phyloP scores from a whole-genome alignment of 2,113 vertebrate species.

The Oryctolagus cuniculus region mOryCun1.1 NC_091453.1:81198501-81199000 shows the following conservation, averaged over 20 bases:
- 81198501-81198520: neutral
- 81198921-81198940: constrained; percentile 9
- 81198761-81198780: neutral
- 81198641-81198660: neutral
- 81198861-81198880: neutral
- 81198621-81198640: constrained; percentile 13
- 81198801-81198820: neutral
- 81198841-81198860: neutral
- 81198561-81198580: constrained; percentile 17
- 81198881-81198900: constrained; percentile 23
- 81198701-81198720: constrained; percentile 33
- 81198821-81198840: constrained; percentile 14
- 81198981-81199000: constrained; percentile 31
- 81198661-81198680: neutral
- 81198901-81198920: neutral
- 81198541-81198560: constrained; percentile 53
- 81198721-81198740: neutral
- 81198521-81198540: constrained; percentile 51
- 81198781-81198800: neutral
- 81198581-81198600: constrained; percentile 61
- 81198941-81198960: constrained; percentile 2
- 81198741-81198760: constrained; percentile 18
- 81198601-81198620: constrained; percentile 45
- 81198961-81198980: neutral
- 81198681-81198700: constrained; percentile 7